Conservation (phyloP, 2,797 vertebrate species). For the Dendrocincla fuliginosa region DNA sequence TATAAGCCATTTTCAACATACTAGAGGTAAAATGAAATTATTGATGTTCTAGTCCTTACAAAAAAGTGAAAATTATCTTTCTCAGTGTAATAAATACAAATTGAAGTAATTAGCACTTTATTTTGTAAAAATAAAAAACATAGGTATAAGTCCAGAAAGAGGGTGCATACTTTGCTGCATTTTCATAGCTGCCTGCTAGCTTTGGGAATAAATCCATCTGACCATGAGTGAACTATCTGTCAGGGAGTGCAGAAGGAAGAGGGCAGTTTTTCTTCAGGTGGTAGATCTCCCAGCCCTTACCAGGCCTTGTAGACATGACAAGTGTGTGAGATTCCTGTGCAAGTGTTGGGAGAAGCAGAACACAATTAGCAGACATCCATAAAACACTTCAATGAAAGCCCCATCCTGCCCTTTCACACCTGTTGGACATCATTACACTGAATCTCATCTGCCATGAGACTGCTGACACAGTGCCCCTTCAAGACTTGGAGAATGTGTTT, state of each 20-base stretch:
- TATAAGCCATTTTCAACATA: background rate
- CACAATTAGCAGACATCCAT: conserved; percentile 38
- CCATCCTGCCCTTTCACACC: conserved; percentile 17
- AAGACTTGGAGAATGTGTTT: conserved; percentile 19
- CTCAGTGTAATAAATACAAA: background rate
- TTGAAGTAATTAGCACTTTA: background rate
- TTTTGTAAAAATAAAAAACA: background rate
- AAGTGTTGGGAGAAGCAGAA: background rate
- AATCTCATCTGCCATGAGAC: conserved; percentile 4
- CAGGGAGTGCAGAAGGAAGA: background rate
- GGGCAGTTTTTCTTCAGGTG: background rate
- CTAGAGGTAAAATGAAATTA: background rate
- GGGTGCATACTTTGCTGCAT: background rate
- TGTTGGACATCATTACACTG: background rate
- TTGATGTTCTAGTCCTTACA: background rate
- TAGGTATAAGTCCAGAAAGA: background rate
- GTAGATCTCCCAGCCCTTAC: background rate
- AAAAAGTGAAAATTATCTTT: background rate
- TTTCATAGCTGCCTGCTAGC: background rate
- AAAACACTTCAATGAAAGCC: conserved; percentile 3
- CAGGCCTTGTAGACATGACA: background rate
- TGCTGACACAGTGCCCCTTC: conserved; percentile 25
- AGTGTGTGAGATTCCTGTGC: background rate
- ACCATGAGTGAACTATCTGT: background rate
- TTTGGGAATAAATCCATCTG: background rate